phyloP scores from a whole-genome alignment of 1,140 invertebrate genomes.

The Pissodes strobi region DNA sequence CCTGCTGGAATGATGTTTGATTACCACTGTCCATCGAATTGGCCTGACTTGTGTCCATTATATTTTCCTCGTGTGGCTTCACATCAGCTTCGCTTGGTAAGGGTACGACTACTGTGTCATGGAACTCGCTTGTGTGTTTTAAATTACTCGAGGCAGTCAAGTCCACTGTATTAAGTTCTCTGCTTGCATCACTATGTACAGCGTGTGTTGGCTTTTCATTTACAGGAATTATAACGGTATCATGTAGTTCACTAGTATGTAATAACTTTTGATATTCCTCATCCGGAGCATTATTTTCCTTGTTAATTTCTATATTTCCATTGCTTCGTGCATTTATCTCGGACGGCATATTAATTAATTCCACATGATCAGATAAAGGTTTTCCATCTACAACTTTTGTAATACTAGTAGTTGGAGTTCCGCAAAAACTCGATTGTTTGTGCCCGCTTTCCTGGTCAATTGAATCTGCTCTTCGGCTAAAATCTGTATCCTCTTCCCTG shows the following conservation, averaged over 20 bases:
- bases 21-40: conserved; percentile 25
- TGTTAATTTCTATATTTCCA: conserved; percentile 7
- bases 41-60: too few species aligned
- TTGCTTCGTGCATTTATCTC: too few species aligned
- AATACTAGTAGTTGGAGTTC: not conserved
- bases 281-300: not conserved
- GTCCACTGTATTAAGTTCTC: too few species aligned
- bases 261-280: not conserved
- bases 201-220: too few species aligned
- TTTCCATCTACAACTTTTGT: not conserved
- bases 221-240: conserved; percentile 11
- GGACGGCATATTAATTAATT: not conserved
- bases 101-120: conserved; percentile 39
- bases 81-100: conserved; percentile 16
- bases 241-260: conserved; percentile 9
- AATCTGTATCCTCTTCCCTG: conserved; percentile 6
- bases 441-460: not conserved
- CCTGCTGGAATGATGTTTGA: conserved; percentile 28
- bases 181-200: too few species aligned
- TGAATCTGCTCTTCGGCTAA: not conserved
- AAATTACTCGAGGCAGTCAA: conserved; percentile 1
- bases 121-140: conserved; percentile 42
- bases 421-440: not conserved
- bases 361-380: conserved; percentile 3
- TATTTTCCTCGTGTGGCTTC: conserved; percentile 29